Evolutionary conservation across 2,797 vertebrate genomes (phyloP).

Genomic region (Spea hammondii): DNA sequence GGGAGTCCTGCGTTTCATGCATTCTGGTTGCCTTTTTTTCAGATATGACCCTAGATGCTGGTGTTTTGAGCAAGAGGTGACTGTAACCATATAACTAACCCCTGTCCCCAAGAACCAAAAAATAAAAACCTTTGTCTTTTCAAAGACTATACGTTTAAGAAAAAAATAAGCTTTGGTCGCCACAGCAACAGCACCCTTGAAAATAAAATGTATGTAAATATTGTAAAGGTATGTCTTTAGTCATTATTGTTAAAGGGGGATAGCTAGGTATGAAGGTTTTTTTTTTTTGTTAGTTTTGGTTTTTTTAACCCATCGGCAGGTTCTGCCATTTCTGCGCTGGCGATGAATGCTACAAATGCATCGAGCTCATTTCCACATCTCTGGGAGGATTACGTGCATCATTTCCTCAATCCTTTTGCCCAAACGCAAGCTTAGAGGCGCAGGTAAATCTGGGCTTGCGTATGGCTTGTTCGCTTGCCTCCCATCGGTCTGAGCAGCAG

Average conservation of each 20-base stretch:
- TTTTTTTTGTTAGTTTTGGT: constrained; percentile 5
- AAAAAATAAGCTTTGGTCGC: constrained; percentile 25
- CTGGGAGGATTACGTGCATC: constrained; percentile 22
- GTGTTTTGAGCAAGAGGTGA: no score
- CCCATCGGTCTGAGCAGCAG: no score
- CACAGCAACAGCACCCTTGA: constrained; percentile 41
- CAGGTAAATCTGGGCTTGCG: constrained; percentile 22
- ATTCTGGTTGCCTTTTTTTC: no score
- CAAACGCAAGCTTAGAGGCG: not conserved
- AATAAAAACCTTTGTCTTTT: no score
- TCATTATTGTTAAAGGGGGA: constrained; percentile 23
- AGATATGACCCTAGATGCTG: no score
- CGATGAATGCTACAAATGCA: not conserved
- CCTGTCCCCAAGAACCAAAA: no score
- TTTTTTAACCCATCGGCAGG: not conserved
- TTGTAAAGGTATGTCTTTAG: constrained; percentile 30
- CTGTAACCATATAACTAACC: no score
- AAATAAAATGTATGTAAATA: constrained; percentile 41
- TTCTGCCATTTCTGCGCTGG: no score
- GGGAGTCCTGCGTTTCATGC: no score
- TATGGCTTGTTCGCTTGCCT: not conserved
- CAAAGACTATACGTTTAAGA: constrained; percentile 31
- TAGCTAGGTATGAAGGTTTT: not conserved
- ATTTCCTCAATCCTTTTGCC: constrained; percentile 18
- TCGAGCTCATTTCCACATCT: constrained; percentile 27